These are phyloP conservation scores for Lepidurus apus DNA, from an alignment of 1,140 invertebrate genomes.

Conservation along the genomic window DNA sequence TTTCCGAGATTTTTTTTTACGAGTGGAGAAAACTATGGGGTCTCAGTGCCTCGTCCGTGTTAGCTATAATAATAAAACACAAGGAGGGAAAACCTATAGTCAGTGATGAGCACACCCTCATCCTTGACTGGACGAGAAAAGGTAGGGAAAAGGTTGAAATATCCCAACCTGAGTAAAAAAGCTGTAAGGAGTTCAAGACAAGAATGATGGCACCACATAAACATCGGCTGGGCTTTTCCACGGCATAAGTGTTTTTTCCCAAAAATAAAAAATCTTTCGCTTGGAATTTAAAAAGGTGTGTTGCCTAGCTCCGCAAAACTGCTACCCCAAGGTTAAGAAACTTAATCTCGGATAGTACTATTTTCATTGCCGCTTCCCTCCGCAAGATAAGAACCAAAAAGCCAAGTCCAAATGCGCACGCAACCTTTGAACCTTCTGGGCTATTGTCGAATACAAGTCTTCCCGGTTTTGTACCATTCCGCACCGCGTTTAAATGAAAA, in stretches of 20 bases:
- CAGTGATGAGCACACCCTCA: not conserved
- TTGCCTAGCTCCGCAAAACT: not conserved
- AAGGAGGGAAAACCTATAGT: not conserved
- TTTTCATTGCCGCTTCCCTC: too few species aligned
- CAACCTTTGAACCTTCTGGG: too few species aligned
- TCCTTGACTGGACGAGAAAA: not conserved
- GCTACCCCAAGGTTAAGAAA: not conserved
- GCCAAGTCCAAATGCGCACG: too few species aligned
- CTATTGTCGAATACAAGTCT: too few species aligned
- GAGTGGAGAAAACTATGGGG: not conserved
- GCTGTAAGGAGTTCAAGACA: constrained; percentile 4
- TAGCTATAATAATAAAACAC: not conserved
- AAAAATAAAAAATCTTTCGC: not conserved
- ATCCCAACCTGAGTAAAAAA: not conserved
- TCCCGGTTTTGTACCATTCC: too few species aligned
- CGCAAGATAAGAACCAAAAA: too few species aligned
- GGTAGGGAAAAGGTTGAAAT: not conserved
- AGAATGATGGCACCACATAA: constrained; percentile 2
- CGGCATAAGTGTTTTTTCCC: not conserved
- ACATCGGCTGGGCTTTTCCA: not conserved
- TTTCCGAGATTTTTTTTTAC: not conserved
- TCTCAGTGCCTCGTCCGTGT: not conserved
- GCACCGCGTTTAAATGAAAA: too few species aligned
- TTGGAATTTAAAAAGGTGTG: not conserved
- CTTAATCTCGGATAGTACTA: too few species aligned